Evolutionary conservation across 1,140 invertebrate species (phyloP).

Genomic region (Solenopsis invicta): DNA sequence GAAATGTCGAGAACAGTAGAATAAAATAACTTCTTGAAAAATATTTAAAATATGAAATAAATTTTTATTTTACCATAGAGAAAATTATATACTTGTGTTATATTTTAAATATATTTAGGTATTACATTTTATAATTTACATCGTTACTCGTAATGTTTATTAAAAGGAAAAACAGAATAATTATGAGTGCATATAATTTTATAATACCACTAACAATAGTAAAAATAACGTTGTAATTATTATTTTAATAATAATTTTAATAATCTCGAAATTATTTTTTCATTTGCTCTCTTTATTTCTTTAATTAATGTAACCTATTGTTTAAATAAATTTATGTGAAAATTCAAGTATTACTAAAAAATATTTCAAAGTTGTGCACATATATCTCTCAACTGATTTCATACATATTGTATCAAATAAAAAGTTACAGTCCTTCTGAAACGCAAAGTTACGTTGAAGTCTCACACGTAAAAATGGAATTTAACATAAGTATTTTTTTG

Average conservation of each 20-base stretch:
- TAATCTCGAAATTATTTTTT: not conserved
- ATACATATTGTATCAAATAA: not conserved
- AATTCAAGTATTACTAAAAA: not conserved
- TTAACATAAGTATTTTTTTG: not conserved
- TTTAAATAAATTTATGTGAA: not conserved
- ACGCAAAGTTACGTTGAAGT: not conserved
- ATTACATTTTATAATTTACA: not conserved
- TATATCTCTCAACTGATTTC: not conserved
- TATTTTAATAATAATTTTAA: slow-evolving; percentile 2
- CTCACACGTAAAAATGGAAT: not conserved
- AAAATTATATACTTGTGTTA: not conserved
- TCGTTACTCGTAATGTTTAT: not conserved
- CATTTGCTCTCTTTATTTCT: not conserved
- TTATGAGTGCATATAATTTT: not conserved
- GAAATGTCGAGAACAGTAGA: not conserved
- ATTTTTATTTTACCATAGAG: not conserved
- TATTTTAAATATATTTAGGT: not conserved
- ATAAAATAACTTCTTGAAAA: slow-evolving; percentile 1
- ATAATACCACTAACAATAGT: not conserved
- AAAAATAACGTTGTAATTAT: not conserved
- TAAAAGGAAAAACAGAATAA: not conserved
- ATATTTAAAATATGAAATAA: not conserved
- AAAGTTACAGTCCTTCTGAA: not conserved
- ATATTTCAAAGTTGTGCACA: not conserved
- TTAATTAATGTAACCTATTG: not conserved